Evolutionary conservation across 92 coral and sea anemone species (phyloP), one percentile per base, ranked within the genome.

Genomic region (Pocillopora meandrina): DNA sequence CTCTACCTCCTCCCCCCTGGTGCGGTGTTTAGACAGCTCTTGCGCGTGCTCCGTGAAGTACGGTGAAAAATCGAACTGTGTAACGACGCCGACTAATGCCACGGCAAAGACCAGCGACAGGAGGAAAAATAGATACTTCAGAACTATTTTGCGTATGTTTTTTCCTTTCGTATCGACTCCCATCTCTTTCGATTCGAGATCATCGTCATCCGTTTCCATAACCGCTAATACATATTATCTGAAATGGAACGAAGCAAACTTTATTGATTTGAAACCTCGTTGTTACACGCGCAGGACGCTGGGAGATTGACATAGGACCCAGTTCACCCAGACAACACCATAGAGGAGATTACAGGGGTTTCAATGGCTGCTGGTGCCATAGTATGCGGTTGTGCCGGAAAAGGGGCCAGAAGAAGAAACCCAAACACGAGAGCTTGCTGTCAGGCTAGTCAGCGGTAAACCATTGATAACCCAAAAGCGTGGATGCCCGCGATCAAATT

Each of bases 1-100:
- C 83, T 78, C 35, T 20, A 74, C 72, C 67, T 31, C 84, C 33
- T 84, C 87, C 34, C 47, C 87, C 26, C 81, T 76, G 65, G 87
- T 35, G 74, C 82, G 81, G 62, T 84, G 87, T 34, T 84, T 84
- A 10, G 61, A 84, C 66, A 84, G 68, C 42, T 84, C 87, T 57
- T 82, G 82, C 57, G 82, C 82, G 65, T 84, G 65, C 87, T 84
- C 87, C 14, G 79, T 61, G 58, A 71, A 72, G 71, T 20, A n/a
- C 1, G 79, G 72, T 47, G 61, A 21, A 62, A 82, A 82, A 60
- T 82, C 86, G 49, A 71, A 78, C 14, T 82, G 60, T 15, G 79
- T 36, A 12, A 82, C 18, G 0, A 82, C 35, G 2, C 61, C 79
- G 11, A 82, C 59, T 58, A 82, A 35, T 0, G 70, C 72, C 31